phyloP scores from a whole-genome alignment of 2,888 invertebrate genomes.

The Lithosia quadra region DNA sequence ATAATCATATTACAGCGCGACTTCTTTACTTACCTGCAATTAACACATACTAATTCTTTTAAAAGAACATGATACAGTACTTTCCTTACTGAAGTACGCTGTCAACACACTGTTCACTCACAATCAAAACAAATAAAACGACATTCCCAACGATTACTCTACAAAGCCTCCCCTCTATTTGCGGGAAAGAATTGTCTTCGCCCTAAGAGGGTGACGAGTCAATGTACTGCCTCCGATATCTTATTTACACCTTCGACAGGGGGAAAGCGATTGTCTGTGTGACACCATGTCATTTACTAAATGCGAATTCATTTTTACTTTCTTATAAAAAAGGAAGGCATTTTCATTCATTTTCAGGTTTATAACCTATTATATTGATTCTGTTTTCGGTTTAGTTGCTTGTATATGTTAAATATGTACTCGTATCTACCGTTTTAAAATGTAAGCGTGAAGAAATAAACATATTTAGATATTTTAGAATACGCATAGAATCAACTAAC shows the following conservation, averaged over 20 bases:
- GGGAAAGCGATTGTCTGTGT: constrained; percentile 27
- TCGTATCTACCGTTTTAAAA: background rate
- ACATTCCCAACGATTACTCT: constrained; percentile 22
- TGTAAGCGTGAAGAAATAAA: background rate
- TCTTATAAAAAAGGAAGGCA: background rate
- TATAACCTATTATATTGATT: background rate
- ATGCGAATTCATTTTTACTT: constrained; percentile 17
- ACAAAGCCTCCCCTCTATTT: constrained; percentile 28
- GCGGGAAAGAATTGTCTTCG: constrained; percentile 37
- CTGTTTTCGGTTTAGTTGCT: background rate
- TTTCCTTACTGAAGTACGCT: constrained; percentile 1
- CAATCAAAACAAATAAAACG: constrained; percentile 8
- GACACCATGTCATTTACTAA: constrained; percentile 45
- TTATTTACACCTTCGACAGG: constrained; percentile 41
- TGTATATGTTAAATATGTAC: background rate
- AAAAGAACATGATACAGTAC: background rate
- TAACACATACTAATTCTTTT: background rate
- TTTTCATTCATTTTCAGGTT: background rate
- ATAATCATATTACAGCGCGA: too few species aligned
- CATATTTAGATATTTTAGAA: too few species aligned
- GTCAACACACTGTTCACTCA: constrained; percentile 11
- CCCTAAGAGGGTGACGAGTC: constrained; percentile 60
- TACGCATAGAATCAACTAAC: too few species aligned
- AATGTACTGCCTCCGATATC: constrained; percentile 62
- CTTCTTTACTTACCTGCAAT: background rate